A percentile compares a stretch with the other conserved stretches of the same genome.
These are phyloP conservation scores for Caenorhabditis imperialis DNA, from an alignment of 2,888 invertebrate genomes.

Conservation along the genomic window DNA sequence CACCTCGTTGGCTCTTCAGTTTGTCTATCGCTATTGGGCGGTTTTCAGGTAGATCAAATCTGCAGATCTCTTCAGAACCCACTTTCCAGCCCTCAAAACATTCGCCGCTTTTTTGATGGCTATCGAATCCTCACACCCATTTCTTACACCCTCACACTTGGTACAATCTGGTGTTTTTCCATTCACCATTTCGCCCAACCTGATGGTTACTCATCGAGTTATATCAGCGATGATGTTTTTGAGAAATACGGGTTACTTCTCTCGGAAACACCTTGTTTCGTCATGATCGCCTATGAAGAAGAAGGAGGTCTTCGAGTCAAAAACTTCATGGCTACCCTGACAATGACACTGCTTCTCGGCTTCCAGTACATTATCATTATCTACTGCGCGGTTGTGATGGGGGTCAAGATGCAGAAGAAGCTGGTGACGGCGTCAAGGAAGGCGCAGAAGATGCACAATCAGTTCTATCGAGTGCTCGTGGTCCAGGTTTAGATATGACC, in stretches of 20 bases:
- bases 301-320: neutral
- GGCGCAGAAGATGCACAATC: slow-evolving; percentile 5
- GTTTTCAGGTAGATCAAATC: too few species aligned
- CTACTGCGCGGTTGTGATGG: slow-evolving; percentile 8
- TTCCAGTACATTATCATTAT: slow-evolving; percentile 1
- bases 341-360: neutral
- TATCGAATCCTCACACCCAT: neutral
- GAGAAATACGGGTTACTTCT: slow-evolving; percentile 7
- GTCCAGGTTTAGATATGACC: too few species aligned
- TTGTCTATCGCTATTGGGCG: neutral
- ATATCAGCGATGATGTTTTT: neutral
- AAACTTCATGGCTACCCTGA: neutral
- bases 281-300: neutral
- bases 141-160: neutral
- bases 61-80: too few species aligned
- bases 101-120: slow-evolving; percentile 4
- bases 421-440: neutral
- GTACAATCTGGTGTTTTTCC: neutral
- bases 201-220: neutral
- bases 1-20: neutral
- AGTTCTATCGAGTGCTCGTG: slow-evolving; percentile 8
- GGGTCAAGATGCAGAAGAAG: slow-evolving; percentile 2
- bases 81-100: slow-evolving; percentile 1
- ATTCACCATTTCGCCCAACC: neutral
- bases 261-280: neutral